Conservation (phyloP, 1,140 invertebrate genomes). For the Conus ventricosus region DNA sequence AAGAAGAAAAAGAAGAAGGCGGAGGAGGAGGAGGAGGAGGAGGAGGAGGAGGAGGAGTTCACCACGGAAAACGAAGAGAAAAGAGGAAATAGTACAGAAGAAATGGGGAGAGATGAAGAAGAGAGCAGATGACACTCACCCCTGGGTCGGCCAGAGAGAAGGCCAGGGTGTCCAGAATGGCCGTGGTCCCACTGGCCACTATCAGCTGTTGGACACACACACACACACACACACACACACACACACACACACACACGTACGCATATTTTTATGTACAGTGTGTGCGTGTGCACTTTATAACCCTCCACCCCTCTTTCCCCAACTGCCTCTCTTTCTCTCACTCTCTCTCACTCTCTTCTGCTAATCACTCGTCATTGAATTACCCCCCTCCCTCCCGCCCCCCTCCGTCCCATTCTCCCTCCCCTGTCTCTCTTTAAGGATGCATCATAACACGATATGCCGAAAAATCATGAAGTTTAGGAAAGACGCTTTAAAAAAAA, state of each 20-base stretch:
- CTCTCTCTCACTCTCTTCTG: no score
- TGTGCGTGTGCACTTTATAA: no score
- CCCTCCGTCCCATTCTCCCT: no score
- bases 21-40: background rate
- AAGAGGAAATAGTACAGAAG: background rate
- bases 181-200: slow-evolving; percentile 33
- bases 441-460: no score
- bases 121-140: slow-evolving; percentile 11
- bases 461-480: no score
- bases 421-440: no score
- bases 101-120: background rate
- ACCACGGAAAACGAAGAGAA: background rate
- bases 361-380: no score
- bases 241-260: background rate
- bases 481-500: no score
- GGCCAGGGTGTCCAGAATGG: slow-evolving; percentile 34
- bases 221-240: background rate
- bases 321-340: no score
- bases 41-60: background rate
- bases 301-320: no score
- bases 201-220: slow-evolving; percentile 11
- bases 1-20: background rate
- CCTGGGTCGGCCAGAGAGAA: slow-evolving; percentile 34
- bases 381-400: no score
- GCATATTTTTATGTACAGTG: background rate